Conservation (phyloP, 2,113 vertebrate species). For the Ctenodactylus gundi region DNA sequence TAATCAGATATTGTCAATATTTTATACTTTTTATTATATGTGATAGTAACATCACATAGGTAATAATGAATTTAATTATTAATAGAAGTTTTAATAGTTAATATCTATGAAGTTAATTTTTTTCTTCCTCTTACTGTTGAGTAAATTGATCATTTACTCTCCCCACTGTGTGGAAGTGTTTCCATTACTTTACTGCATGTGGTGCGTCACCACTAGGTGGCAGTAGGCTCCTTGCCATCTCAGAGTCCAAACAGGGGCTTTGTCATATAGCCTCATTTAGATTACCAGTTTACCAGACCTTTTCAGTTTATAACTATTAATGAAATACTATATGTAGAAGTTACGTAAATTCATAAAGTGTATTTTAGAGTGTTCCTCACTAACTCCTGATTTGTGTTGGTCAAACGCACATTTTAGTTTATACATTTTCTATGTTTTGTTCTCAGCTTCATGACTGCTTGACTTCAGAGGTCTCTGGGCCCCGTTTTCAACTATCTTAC, state of each 20-base stretch:
- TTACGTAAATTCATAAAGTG: constrained; percentile 31
- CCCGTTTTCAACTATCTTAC: constrained; percentile 37
- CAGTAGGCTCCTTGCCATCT: background rate
- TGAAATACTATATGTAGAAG: background rate
- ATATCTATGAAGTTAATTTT: too few relatives aligned
- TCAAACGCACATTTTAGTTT: constrained; percentile 33
- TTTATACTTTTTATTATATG: background rate
- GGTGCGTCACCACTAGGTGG: constrained; percentile 22
- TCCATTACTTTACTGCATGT: background rate
- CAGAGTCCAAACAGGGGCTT: background rate
- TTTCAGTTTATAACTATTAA: constrained; percentile 16
- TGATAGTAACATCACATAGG: background rate
- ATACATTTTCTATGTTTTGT: background rate
- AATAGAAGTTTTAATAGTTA: background rate
- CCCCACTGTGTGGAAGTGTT: background rate
- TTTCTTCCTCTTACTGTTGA: background rate
- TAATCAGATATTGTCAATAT: background rate
- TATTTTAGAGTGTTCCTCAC: background rate
- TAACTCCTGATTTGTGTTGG: constrained; percentile 10
- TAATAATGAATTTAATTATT: background rate
- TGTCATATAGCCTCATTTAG: background rate
- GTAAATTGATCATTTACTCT: background rate
- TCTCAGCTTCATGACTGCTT: constrained; percentile 36
- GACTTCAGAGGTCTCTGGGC: background rate
- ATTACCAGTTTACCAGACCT: background rate